Percentiles rank a stretch among this genome's conserved stretches.
phyloP scores from a whole-genome alignment of 2,888 invertebrate genomes.

The Campoplex capitator region DNA sequence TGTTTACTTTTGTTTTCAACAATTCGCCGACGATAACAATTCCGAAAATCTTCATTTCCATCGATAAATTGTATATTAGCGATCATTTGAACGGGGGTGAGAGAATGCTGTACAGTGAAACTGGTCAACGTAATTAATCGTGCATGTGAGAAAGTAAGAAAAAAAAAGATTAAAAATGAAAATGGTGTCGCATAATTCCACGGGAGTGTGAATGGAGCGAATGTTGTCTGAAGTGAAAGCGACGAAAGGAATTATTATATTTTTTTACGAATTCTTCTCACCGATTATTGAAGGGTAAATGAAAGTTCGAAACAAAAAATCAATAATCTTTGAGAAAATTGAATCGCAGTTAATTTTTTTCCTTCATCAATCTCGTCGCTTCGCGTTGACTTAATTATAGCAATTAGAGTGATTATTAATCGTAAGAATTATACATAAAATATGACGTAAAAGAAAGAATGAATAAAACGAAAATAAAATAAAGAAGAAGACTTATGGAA shows the following conservation, averaged over 20 bases:
- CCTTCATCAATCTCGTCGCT: slow-evolving; percentile 14
- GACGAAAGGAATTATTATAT: slow-evolving; percentile 10
- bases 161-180: slow-evolving; percentile 12
- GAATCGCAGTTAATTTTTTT: slow-evolving; percentile 20
- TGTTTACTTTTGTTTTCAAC: not conserved
- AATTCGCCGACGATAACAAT: not conserved
- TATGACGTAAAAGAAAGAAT: slow-evolving; percentile 70
- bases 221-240: slow-evolving; percentile 66
- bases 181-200: not conserved
- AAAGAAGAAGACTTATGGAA: slow-evolving; percentile 40
- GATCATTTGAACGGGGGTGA: slow-evolving; percentile 72
- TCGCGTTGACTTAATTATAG: slow-evolving; percentile 31
- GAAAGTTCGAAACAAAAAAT: not conserved
- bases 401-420: slow-evolving; percentile 74
- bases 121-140: slow-evolving; percentile 68
- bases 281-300: not conserved
- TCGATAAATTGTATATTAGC: slow-evolving; percentile 73
- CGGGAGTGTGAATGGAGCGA: slow-evolving; percentile 52
- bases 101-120: slow-evolving; percentile 72
- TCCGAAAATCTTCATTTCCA: not conserved
- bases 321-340: not conserved
- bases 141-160: slow-evolving; percentile 66
- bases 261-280: slow-evolving; percentile 11
- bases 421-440: slow-evolving; percentile 75
- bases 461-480: slow-evolving; percentile 62